phyloP scores from a whole-genome alignment of 2,888 invertebrate genomes.

The Onthophagus sagittarius region DNA sequence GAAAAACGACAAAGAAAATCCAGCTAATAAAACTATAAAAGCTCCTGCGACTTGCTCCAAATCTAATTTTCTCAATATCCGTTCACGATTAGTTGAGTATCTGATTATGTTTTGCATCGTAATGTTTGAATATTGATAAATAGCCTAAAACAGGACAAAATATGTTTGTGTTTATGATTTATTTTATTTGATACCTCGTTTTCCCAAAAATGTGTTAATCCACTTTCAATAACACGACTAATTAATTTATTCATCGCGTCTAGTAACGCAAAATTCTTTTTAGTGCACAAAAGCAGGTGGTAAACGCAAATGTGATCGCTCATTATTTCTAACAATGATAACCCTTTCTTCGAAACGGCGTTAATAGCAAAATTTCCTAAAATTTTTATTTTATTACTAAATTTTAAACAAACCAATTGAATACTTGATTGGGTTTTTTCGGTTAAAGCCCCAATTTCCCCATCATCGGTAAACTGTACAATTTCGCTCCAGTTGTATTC shows the following conservation, averaged over 20 bases:
- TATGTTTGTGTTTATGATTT: not conserved
- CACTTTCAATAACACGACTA: not conserved
- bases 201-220: constrained; percentile 6
- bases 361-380: constrained; percentile 2
- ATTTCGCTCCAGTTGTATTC: constrained; percentile 9
- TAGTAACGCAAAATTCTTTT: constrained; percentile 2
- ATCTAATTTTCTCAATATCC: not conserved
- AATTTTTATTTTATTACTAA: not conserved
- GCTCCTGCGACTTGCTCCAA: constrained; percentile 1
- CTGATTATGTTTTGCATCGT: constrained; percentile 2
- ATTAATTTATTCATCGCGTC: not conserved
- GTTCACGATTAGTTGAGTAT: not conserved
- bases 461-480: not conserved
- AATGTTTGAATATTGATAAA: not conserved
- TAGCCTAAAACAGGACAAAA: not conserved
- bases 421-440: constrained; percentile 4
- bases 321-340: constrained; percentile 1
- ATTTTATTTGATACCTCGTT: not conserved
- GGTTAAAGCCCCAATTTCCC: constrained; percentile 1
- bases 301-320: not conserved
- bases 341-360: not conserved
- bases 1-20: not conserved
- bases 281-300: not conserved
- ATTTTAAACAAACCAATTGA: not conserved
- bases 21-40: not conserved